Percentiles rank a stretch among this genome's conserved stretches.
Evolutionary conservation across 1,140 invertebrate genomes (phyloP).

Genomic region (Drosophila bifasciata): DNA sequence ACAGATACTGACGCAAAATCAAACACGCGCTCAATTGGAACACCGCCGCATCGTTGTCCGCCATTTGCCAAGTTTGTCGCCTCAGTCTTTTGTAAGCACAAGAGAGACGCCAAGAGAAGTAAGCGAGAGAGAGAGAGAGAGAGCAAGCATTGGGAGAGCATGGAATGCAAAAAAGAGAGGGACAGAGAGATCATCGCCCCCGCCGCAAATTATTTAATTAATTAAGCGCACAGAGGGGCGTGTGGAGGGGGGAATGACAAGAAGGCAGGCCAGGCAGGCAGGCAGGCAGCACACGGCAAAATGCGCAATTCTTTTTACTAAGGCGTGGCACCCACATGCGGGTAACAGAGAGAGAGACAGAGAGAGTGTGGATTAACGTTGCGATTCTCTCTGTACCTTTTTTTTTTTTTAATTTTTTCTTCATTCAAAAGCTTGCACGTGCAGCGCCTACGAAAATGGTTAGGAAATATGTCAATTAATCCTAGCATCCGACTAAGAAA

Average conservation of each 20-base stretch:
- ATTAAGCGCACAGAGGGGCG: constrained; percentile 24
- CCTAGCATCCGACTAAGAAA: too few relatives aligned
- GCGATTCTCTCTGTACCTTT: constrained; percentile 10
- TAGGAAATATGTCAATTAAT: background rate
- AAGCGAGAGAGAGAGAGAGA: constrained; percentile 8
- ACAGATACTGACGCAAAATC: constrained; percentile 1
- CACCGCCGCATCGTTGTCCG: constrained; percentile 19
- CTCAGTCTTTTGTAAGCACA: constrained; percentile 64
- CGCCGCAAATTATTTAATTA: constrained; percentile 46
- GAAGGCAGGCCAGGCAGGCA: background rate
- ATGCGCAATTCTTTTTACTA: constrained; percentile 48
- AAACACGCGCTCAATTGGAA: constrained; percentile 45
- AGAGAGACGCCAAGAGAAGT: too few relatives aligned
- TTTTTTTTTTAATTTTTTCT: constrained; percentile 22
- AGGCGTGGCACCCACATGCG: constrained; percentile 25
- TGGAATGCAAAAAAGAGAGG: constrained; percentile 10
- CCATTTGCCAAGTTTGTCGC: constrained; percentile 71
- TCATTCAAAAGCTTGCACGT: constrained; percentile 56
- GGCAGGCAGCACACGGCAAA: constrained; percentile 5
- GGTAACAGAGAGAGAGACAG: background rate
- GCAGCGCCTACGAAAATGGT: constrained; percentile 66
- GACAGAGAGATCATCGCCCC: constrained; percentile 40
- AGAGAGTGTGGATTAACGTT: background rate
- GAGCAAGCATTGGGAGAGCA: too few relatives aligned
- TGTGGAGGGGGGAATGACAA: constrained; percentile 6